These are phyloP conservation scores for Dicerorhinus sumatrensis DNA, from an alignment of 2,113 vertebrate species.

Conservation along the genomic window DNA sequence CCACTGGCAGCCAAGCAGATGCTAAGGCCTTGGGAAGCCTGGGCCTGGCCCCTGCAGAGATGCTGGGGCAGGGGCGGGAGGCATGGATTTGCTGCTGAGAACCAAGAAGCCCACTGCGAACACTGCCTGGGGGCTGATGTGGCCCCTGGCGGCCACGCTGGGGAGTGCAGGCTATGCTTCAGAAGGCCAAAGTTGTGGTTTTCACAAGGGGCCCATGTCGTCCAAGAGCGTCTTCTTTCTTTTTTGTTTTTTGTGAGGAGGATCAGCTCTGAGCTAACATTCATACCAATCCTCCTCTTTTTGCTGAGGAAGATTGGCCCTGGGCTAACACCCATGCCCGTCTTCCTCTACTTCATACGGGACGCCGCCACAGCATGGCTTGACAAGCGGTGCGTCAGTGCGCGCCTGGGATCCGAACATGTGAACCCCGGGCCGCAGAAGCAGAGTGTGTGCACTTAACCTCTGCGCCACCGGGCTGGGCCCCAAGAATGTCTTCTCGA, in stretches of 20 bases:
- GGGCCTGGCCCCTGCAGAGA: not conserved
- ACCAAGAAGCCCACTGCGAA: not conserved
- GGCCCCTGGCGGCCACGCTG: constrained; percentile 64
- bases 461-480: too few relatives aligned
- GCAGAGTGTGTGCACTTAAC: too few relatives aligned
- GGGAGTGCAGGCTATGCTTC: constrained; percentile 41
- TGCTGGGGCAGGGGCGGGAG: not conserved
- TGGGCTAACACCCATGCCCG: too few relatives aligned
- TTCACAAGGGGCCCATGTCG: not conserved
- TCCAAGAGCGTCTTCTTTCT: not conserved
- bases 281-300: too few relatives aligned
- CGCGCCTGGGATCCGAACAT: too few relatives aligned
- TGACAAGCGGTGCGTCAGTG: too few relatives aligned
- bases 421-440: too few relatives aligned
- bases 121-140: not conserved
- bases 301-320: too few relatives aligned
- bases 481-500: not conserved
- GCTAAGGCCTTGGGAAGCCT: constrained; percentile 80
- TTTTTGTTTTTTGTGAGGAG: too few relatives aligned
- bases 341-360: too few relatives aligned
- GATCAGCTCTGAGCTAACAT: too few relatives aligned
- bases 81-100: not conserved
- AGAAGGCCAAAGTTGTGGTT: not conserved
- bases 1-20: constrained; percentile 84
- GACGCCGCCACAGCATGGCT: too few relatives aligned